Evolutionary conservation across 2,888 invertebrate genomes (phyloP).

Genomic region (Brenthis hecate): DNA sequence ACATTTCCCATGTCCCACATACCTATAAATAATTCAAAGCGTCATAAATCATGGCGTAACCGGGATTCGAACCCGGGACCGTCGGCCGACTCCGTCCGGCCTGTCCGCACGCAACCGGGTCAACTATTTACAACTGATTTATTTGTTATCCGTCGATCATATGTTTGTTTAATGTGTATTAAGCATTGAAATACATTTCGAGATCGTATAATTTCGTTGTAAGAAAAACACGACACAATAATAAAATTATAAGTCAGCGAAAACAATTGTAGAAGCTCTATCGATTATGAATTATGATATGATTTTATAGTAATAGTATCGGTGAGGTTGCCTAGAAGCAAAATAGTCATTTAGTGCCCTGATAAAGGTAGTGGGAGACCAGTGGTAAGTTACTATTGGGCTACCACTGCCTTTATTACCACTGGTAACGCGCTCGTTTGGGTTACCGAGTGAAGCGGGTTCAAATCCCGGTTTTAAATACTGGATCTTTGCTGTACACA

Average conservation of each 20-base stretch:
- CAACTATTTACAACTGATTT: constrained; percentile 34
- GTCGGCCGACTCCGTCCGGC: constrained; percentile 6
- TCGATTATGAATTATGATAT: no score
- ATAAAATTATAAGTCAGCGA: background rate
- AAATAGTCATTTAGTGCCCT: no score
- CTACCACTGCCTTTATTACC: no score
- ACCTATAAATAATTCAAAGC: constrained; percentile 31
- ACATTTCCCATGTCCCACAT: constrained; percentile 30
- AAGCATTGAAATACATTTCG: constrained; percentile 10
- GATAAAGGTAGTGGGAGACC: no score
- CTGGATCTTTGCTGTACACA: no score
- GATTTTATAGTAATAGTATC: no score
- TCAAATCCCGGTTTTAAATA: no score
- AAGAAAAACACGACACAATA: constrained; percentile 6
- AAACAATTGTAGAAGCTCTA: background rate
- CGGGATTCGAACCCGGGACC: constrained; percentile 37
- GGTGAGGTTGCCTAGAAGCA: no score
- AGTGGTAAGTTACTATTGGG: no score
- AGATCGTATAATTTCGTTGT: background rate
- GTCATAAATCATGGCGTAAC: constrained; percentile 34
- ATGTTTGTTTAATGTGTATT: constrained; percentile 14
- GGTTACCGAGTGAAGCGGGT: no score
- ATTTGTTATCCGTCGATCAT: constrained; percentile 14
- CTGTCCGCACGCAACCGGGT: constrained; percentile 29
- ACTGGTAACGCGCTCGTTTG: no score